Evolutionary conservation across 2,113 vertebrate species (phyloP).

Genomic region (Stictonetta naevosa): DNA sequence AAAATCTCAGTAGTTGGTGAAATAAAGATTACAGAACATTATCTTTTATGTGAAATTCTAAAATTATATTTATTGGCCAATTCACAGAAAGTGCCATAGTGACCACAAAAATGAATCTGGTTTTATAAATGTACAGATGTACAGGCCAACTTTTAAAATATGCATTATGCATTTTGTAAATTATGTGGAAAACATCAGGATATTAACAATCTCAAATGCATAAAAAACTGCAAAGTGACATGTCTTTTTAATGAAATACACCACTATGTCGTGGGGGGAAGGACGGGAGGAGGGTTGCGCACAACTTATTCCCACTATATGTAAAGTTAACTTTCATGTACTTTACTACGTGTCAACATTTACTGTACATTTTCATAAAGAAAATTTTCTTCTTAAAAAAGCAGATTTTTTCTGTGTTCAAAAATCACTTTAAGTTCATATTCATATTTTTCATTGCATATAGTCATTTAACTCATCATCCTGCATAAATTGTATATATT

Average conservation of each 20-base stretch:
- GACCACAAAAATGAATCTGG: constrained; percentile 84
- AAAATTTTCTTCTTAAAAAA: background rate
- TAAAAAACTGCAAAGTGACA: constrained; percentile 52
- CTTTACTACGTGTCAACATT: background rate
- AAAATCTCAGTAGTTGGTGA: background rate
- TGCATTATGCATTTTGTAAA: constrained; percentile 70
- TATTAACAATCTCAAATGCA: constrained; percentile 61
- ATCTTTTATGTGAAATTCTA: constrained; percentile 86
- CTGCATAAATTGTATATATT: constrained; percentile 37
- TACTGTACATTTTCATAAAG: constrained; percentile 32
- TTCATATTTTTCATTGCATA: constrained; percentile 39
- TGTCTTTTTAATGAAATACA: constrained; percentile 28
- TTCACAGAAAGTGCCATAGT: constrained; percentile 91
- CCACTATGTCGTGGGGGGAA: background rate
- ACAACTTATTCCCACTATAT: background rate
- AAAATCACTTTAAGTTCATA: constrained; percentile 5
- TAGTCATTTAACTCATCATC: background rate
- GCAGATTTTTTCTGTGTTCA: constrained; percentile 15
- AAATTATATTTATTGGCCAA: constrained; percentile 96
- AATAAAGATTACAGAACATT: constrained; percentile 51
- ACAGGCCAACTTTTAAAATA: constrained; percentile 75
- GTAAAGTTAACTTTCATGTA: constrained; percentile 4
- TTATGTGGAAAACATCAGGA: constrained; percentile 61
- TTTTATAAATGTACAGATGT: constrained; percentile 74
- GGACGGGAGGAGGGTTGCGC: background rate